Evolutionary conservation across 2,113 vertebrate genomes (phyloP), one percentile per base, ranked within the genome.

Genomic region (Mixornis gularis): DNA sequence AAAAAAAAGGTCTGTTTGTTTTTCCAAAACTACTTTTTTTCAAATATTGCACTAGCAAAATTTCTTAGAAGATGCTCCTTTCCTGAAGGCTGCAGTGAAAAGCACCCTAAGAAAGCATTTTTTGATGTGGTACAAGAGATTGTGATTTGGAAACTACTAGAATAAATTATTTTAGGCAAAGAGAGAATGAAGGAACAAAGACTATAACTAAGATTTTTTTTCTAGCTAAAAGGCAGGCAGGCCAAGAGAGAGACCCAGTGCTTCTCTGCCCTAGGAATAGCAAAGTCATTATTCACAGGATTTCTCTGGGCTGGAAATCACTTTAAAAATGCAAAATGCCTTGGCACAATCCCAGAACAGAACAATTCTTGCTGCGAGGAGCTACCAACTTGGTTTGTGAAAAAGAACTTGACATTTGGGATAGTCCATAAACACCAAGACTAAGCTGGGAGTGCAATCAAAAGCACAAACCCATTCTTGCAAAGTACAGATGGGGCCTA

Each of bases 391-490:
- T 91, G 84, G 40, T 96, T 87, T 87, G 68, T 74, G 87, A 70
- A 80, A 71, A 79, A 62, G 44, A 87, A 36, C 43, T 49, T 83
- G 60, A 78, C 60, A 85, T 64, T 74, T 93, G 78, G 55, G 60
- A 49, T 87, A 89, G 91, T 85, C 81, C 85, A 66, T 87, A 85
- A 93, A 93, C 95, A 94, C 59, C 40, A 52, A 70, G 58, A 89
- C 92, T 34, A 94, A 91, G n/a, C 51, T 91, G 79, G 48, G 79
- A 95, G 53, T 40, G 58, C 63, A 93, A 95, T 74, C 89, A 91
- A 94, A 92, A 96, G 55, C 78, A 93, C 89, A 93, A 92, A 85
- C 17, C 36, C 64, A 79, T 92, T 92, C 73, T 81, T 76, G 70
- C 18, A 3, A 71, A 44, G 73, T 91, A 66, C 78, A 94, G 79